Evolutionary conservation across 2,797 vertebrate species (phyloP), one percentile per base, ranked within the genome.

Genomic region (Xiphophorus birchmanni): DNA sequence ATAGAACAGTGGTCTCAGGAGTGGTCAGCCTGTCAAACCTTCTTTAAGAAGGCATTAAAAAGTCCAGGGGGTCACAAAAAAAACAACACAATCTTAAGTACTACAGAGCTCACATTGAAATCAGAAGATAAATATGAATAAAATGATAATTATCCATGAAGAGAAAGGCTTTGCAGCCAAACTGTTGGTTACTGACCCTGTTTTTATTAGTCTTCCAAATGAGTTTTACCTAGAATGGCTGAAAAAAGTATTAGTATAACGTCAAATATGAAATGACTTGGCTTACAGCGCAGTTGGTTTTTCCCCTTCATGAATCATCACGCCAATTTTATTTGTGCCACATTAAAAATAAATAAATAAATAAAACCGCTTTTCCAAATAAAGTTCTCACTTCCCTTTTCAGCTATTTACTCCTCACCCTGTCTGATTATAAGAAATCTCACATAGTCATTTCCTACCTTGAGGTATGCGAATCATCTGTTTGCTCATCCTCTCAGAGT

Each of bases 401-500:
- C 0, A 37, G 54, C 5, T 26, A 9, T 18, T 21, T 13, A 35
- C 37, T 21, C 40, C 44, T 47, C 58, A 21, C 58, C 35, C 29
- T 44, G 7, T 82, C 67, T 72, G 58, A 65, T 65, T 12, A 44
- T 8, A n/a, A 71, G 42, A 15, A 44, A 44, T 7, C 7, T 42
- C 5, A 71, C 23, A 67, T 10, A 42, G 60, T 18, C 5, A n/a
- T 4, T 2, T 88, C 92, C 91, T 85, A 97, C 98, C 78, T 29
- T 87, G 84, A 71, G 86, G 73, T 26, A 89, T 85, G 83, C 96
- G 90, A 1, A 74, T 89, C 87, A 98, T 80, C 89, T 97, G 94
- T 23, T 56, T 91, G 76, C 82, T 74, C 88, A 99, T 84, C 9
- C 48, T 94, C 69, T 96, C 95, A 0, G 96, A 90, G 60, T 90